Base-by-base conservation (phyloP, 2,888 invertebrate species). In the Brenthis hecate region DNA sequence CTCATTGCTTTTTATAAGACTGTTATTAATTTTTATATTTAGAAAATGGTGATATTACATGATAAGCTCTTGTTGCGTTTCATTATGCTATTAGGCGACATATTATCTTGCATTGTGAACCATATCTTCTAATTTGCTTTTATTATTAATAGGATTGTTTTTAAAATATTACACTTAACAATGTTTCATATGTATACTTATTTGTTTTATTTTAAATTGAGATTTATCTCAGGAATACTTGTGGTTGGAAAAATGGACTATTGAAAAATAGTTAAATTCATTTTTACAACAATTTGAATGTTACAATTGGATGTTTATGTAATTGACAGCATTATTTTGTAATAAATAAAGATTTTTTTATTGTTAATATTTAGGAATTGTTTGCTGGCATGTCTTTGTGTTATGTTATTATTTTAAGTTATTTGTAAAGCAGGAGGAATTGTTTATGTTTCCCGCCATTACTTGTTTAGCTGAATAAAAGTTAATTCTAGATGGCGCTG, bases 401-500 rank as follows among this genome's bases (percentile, higher is more conserved):
- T 65, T 55, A 36, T 54, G 43, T 53, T 62, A 48, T 57, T 32
- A 65, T 66, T 64, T 23, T 54, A 51, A 51, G 19, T 68, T 68
- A 19, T 64, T 62, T 56, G 19, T 14, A 50, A 16, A 50, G 50
- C 50, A 28, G 50, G 50, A 60, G n/a, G 13, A 60, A 50, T 61
- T 5, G 23, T 71, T 73, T 62, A 63, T 57, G 56, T 64, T 72
- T 72, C 65, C 82, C 89, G 90, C 89, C 79, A 73, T 72, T 68
- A 28, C 14, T 65, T 53, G 57, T 28, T 57, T 62, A 53, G 68
- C 48, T 14, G 53, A 56, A 64, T 64, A 57, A 73, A 80, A 66
- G 62, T 51, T 74, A 43, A 61, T 61, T 79, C 78, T 77, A 87
- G 88, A 78, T 80, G 81, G 88, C 86, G 87, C 82, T 84, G 78